phyloP scores from a whole-genome alignment of 2,888 invertebrate species.

The Microchrysa polita region DNA sequence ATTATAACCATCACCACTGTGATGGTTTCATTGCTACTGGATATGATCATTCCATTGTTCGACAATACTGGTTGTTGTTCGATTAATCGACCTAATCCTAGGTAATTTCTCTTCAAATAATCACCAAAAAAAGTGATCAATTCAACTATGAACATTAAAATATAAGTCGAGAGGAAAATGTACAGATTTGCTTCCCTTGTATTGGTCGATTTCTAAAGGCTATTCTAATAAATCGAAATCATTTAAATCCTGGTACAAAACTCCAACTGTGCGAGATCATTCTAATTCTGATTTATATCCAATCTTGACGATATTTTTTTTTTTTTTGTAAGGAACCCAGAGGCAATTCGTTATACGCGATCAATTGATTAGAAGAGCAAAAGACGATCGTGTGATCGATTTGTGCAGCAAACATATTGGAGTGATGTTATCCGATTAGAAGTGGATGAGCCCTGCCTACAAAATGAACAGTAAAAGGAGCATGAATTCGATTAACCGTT shows the following conservation, averaged over 20 bases:
- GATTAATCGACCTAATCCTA: conserved; percentile 48
- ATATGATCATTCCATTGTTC: conserved; percentile 27
- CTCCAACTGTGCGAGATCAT: conserved; percentile 19
- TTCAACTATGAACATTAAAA: neutral
- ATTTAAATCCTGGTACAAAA: conserved; percentile 17
- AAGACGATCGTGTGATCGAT: conserved; percentile 30
- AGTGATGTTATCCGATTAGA: conserved; percentile 27
- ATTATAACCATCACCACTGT: conserved; percentile 1
- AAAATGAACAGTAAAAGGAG: conserved; percentile 2
- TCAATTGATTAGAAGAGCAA: conserved; percentile 4
- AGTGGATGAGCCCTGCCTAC: neutral
- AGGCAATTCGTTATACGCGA: neutral
- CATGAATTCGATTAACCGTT: neutral
- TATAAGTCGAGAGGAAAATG: too few relatives aligned
- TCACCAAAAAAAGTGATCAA: neutral
- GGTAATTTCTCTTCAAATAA: conserved; percentile 45
- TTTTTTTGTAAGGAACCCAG: conserved; percentile 20
- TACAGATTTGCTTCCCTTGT: neutral
- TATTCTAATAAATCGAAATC: neutral
- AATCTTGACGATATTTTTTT: neutral
- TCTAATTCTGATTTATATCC: conserved; percentile 19
- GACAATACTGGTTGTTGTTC: conserved; percentile 37
- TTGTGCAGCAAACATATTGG: conserved; percentile 7
- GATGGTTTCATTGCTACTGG: conserved; percentile 24
- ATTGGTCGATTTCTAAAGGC: neutral